Evolutionary conservation across 2,113 vertebrate species (phyloP).

Genomic region (Lasiurus borealis): DNA sequence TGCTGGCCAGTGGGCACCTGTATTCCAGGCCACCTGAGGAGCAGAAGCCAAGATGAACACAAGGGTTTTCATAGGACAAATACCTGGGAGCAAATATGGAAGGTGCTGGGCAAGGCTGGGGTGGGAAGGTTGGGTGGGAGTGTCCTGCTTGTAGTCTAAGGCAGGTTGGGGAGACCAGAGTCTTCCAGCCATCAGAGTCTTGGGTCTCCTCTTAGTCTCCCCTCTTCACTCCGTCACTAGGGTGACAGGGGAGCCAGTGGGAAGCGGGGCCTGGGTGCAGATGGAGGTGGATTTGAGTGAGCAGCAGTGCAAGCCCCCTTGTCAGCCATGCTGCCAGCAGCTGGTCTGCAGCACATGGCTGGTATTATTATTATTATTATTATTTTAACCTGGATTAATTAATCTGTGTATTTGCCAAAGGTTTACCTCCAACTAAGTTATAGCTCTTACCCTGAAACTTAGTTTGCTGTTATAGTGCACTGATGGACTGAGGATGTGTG

Average conservation of each 20-base stretch:
- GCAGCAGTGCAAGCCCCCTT: not conserved
- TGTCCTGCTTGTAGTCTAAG: not conserved
- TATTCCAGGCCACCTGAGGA: not conserved
- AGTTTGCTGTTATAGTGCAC: slow-evolving; percentile 85
- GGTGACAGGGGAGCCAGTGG: not conserved
- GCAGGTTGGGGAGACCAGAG: not conserved
- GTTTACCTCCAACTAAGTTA: too few relatives aligned
- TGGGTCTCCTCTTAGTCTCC: not conserved
- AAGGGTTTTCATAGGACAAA: not conserved
- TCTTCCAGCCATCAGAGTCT: not conserved
- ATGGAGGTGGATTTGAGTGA: not conserved
- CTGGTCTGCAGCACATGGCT: not conserved
- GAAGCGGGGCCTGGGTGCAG: not conserved
- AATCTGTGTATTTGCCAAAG: slow-evolving; percentile 82
- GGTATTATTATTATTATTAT: slow-evolving; percentile 40
- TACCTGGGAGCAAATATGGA: not conserved
- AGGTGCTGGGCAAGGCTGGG: not conserved
- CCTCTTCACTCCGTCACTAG: not conserved
- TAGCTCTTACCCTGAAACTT: slow-evolving; percentile 71
- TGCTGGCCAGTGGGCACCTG: not conserved
- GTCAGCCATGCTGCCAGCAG: not conserved
- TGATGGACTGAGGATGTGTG: slow-evolving; percentile 78
- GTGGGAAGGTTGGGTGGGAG: not conserved
- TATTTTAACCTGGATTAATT: not conserved
- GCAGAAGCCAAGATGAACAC: not conserved